These are phyloP conservation scores for Notothenia coriiceps DNA, from an alignment of 2,113 vertebrate species.

Conservation along the genomic window DNA sequence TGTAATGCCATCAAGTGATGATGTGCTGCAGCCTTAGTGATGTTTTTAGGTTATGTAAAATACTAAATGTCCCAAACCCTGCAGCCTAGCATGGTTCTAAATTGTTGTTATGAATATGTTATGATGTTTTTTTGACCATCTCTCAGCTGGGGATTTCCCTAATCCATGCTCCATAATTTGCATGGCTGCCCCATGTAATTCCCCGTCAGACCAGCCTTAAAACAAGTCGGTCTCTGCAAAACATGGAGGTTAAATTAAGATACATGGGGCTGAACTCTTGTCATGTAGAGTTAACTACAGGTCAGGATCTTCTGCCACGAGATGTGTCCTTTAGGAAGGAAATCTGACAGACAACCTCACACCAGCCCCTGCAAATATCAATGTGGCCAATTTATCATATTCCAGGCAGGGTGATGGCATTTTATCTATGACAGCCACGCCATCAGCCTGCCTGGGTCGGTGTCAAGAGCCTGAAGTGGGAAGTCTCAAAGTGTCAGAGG, in stretches of 20 bases:
- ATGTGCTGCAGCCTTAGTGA: not conserved
- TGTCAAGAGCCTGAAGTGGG: constrained; percentile 8
- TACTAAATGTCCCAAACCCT: not conserved
- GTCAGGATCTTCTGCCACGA: not conserved
- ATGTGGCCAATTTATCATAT: not conserved
- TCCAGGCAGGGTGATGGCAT: not conserved
- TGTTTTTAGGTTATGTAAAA: not conserved
- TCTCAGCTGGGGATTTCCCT: constrained; percentile 21
- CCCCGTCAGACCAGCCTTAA: constrained; percentile 3
- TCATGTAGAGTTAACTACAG: not conserved
- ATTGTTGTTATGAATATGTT: not conserved
- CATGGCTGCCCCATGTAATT: constrained; percentile 9
- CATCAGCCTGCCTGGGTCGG: not conserved
- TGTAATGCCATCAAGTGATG: not conserved
- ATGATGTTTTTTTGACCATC: not conserved
- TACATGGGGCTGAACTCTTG: not conserved
- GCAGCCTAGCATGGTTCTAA: not conserved
- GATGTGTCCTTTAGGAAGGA: not conserved
- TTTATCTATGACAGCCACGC: constrained; percentile 33
- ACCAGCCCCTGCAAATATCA: not conserved
- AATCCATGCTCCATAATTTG: constrained; percentile 3
- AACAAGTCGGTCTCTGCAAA: not conserved
- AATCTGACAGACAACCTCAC: not conserved
- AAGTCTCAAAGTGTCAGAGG: constrained; percentile 41
- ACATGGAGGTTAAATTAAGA: not conserved